phyloP scores from a whole-genome alignment of 2,113 vertebrate species.

The Sciurus niger region DNA sequence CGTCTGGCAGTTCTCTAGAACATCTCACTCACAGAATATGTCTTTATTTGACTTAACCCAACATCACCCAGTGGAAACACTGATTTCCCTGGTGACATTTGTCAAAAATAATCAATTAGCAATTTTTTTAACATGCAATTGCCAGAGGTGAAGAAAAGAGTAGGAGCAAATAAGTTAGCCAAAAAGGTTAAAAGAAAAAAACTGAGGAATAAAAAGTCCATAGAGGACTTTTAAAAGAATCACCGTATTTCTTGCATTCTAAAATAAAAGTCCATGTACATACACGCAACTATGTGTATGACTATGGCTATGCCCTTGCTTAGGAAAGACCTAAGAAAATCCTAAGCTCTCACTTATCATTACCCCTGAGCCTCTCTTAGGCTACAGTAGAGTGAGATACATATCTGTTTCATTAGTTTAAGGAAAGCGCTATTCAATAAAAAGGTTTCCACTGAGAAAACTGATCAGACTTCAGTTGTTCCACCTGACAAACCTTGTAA shows the following conservation, averaged over 20 bases:
- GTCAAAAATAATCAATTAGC: background rate
- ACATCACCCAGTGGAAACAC: background rate
- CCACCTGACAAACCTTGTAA: background rate
- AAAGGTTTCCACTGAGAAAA: background rate
- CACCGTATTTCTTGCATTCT: background rate
- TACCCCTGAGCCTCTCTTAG: background rate
- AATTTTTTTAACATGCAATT: constrained; percentile 4
- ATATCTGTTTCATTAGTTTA: background rate
- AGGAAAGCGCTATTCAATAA: background rate
- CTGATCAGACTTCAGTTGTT: background rate
- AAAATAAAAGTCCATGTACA: background rate
- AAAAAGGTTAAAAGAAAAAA: background rate
- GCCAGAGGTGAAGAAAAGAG: background rate
- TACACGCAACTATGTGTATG: too few species aligned
- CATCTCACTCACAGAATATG: background rate
- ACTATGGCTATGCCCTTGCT: background rate
- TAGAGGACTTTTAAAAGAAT: background rate
- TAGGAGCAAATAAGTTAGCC: background rate
- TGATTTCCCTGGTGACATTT: background rate
- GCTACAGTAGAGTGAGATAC: background rate
- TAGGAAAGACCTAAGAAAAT: background rate
- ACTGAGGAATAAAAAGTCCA: background rate
- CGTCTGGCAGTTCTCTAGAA: background rate
- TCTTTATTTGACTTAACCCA: constrained; percentile 4
- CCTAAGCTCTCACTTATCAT: background rate